Evolutionary conservation across 2,888 invertebrate genomes (phyloP), one percentile per base, ranked within the genome.

Genomic region (Ephialtes manifestator): DNA sequence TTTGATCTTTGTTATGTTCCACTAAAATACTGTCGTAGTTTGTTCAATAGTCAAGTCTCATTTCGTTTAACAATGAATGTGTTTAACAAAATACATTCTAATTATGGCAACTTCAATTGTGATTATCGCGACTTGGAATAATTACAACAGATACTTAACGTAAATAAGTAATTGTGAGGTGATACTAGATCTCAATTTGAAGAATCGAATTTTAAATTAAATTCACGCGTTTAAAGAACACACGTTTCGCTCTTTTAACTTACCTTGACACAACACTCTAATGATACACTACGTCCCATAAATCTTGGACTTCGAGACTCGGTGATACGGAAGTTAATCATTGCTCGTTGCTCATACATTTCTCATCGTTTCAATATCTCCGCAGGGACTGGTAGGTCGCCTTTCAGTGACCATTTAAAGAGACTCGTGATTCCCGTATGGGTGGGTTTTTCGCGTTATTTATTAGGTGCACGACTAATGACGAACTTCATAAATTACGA

Each of bases 401-500:
- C 60, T 15, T 15, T 60, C 60, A 31, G 10, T 55, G 8, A 20
- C 55, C 55, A 58, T 28, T 58, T 28, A 63, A 63, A n/a, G 60
- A 35, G 35, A 63, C 35, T 63, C 60, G 35, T 35, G 60, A 48
- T 35, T 75, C 15, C 48, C 48, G 18, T 51, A 11, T 18, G 15
- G 8, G 31, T 48, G 24, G 46, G 11, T 60, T 18, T 39, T 60
- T 48, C 35, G 67, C 18, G 43, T 43, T 51, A 24, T 79, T 79
- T 79, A 79, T 79, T 71, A 51, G 71, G 63, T 79, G 39, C 71
- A 71, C 51, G 48, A 48, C 35, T 35, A 48, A 53, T 39, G 63
- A 60, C 43, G 24, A 65, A 20, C 35, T 79, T 15, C 10, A 51
- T 39, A 53, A 63, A 71, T 63, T 51, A 63, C 51, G 63, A 79